These are phyloP conservation scores for Sepiola atlantica DNA, from an alignment of 2,888 invertebrate species.

Conservation along the genomic window DNA sequence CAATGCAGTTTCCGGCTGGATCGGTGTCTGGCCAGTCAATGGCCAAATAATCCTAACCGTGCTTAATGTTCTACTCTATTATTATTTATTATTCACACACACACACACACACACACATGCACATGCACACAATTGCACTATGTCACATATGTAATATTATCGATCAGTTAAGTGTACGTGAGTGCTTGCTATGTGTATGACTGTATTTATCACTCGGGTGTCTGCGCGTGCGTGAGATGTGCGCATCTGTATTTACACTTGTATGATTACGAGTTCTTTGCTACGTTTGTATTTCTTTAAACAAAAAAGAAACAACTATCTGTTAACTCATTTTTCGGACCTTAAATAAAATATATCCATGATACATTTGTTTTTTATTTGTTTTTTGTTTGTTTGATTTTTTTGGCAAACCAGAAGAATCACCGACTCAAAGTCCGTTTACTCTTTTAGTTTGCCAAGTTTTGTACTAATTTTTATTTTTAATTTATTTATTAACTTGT, in stretches of 20 bases:
- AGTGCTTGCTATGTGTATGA: background rate
- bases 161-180: background rate
- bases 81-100: background rate
- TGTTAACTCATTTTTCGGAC: background rate
- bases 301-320: background rate
- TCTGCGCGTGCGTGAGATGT: background rate
- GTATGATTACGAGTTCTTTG: background rate
- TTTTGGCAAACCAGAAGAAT: too few species aligned
- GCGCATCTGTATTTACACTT: background rate
- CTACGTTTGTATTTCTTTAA: background rate
- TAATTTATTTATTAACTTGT: too few species aligned
- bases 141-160: background rate
- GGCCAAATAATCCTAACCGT: background rate
- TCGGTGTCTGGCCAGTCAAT: background rate
- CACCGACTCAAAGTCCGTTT: too few species aligned
- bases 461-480: too few species aligned
- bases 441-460: too few species aligned
- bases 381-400: background rate
- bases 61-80: background rate
- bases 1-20: background rate
- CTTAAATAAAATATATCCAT: background rate
- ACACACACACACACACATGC: background rate
- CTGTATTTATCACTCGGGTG: slow-evolving; percentile 8
- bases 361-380: background rate
- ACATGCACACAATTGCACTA: background rate